Conservation (phyloP, 2,113 vertebrate genomes). For the Ammodytes marinus region DNA sequence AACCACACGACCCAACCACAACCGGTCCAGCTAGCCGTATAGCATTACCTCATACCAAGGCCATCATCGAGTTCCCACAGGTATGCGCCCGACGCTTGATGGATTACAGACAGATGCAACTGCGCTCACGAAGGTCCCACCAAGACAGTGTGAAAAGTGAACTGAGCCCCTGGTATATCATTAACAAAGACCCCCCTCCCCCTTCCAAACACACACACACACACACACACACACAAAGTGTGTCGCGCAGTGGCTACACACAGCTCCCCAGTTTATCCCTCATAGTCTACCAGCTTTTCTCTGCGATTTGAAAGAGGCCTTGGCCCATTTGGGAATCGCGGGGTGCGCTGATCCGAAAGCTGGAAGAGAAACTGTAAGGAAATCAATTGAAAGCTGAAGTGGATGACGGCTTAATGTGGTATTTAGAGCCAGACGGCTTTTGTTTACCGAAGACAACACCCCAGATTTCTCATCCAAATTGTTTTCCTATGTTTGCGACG, state of each 20-base stretch:
- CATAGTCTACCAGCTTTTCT: conserved; percentile 30
- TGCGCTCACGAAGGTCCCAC: conserved; percentile 17
- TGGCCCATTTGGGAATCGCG: conserved; percentile 56
- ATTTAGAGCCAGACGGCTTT: conserved; percentile 48
- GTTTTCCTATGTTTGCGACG: conserved; percentile 16
- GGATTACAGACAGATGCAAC: conserved; percentile 79
- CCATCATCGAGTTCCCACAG: conserved; percentile 66
- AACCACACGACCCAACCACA: conserved; percentile 10
- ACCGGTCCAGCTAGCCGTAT: conserved; percentile 47
- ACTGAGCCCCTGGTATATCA: conserved; percentile 32
- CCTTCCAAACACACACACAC: too few species aligned
- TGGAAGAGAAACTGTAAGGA: conserved; percentile 49
- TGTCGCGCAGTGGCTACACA: conserved; percentile 8
- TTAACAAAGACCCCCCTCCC: conserved; percentile 35
- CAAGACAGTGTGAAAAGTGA: conserved; percentile 48
- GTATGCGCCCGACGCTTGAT: conserved; percentile 70
- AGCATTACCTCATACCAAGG: conserved; percentile 74
- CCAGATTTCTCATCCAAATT: conserved; percentile 38
- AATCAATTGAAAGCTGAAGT: conserved; percentile 57
- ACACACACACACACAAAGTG: background rate
- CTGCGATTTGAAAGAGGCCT: conserved; percentile 51
- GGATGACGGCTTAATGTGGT: conserved; percentile 49
- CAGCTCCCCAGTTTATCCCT: background rate
- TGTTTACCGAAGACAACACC: conserved; percentile 30
- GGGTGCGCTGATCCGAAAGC: conserved; percentile 20